Evolutionary conservation across 2,888 invertebrate genomes (phyloP).

Genomic region (Dysmachus trigonus): DNA sequence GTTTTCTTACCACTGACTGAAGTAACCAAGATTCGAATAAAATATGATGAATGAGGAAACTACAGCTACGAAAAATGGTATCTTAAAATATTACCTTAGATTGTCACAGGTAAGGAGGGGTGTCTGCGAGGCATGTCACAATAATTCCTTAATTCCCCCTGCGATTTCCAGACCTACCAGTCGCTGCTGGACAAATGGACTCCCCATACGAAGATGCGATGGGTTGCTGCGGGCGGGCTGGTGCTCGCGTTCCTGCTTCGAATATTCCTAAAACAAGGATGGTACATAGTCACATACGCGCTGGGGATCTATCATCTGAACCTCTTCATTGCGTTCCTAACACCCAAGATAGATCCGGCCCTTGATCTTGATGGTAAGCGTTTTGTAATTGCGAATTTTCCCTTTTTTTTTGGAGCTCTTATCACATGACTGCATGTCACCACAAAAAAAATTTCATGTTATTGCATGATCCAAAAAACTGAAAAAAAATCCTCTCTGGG

Average conservation of each 20-base stretch:
- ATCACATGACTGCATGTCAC: background rate
- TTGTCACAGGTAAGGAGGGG: constrained; percentile 62
- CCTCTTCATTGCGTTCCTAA: constrained; percentile 98
- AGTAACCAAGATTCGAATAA: background rate
- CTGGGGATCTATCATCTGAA: constrained; percentile 99
- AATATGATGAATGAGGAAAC: constrained; percentile 64
- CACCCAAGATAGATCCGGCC: constrained; percentile 99
- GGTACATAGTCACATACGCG: constrained; percentile 99
- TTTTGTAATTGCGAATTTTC: background rate
- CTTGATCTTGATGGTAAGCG: constrained; percentile 88
- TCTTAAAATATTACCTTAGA: constrained; percentile 61
- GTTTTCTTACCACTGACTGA: background rate
- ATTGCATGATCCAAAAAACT: background rate
- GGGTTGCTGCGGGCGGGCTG: constrained; percentile 78
- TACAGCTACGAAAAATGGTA: constrained; percentile 57
- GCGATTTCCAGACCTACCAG: constrained; percentile 72
- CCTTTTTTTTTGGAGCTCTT: background rate
- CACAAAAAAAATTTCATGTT: background rate
- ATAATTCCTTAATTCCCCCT: background rate
- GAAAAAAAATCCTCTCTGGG: background rate
- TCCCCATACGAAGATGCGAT: constrained; percentile 81
- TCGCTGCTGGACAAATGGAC: constrained; percentile 87
- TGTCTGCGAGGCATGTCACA: constrained; percentile 15
- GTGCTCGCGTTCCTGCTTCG: constrained; percentile 80
- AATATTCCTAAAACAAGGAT: constrained; percentile 91